These are phyloP conservation scores for Heliconius himera DNA, from an alignment of 1,140 invertebrate genomes.

Conservation along the genomic window DNA sequence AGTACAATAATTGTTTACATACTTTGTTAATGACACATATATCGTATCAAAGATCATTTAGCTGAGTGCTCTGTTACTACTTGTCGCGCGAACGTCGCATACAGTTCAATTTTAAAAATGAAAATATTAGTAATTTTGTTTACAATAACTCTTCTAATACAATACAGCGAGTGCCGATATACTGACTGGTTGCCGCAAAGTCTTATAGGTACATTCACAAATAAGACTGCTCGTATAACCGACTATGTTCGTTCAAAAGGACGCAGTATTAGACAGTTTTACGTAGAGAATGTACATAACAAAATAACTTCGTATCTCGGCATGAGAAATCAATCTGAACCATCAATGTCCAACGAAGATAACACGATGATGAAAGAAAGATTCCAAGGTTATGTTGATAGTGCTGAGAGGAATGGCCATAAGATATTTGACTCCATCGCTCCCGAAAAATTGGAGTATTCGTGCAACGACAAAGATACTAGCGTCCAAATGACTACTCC, in stretches of 20 bases:
- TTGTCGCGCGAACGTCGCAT: slow-evolving; percentile 45
- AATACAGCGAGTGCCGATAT: slow-evolving; percentile 52
- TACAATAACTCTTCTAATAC: slow-evolving; percentile 52
- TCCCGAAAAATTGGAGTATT: slow-evolving; percentile 46
- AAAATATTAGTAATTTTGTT: slow-evolving; percentile 59
- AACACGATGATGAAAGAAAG: slow-evolving; percentile 49
- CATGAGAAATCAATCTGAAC: slow-evolving; percentile 25
- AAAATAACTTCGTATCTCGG: slow-evolving; percentile 59
- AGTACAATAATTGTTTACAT: slow-evolving; percentile 21
- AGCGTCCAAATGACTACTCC: slow-evolving; percentile 73
- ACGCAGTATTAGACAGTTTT: slow-evolving; percentile 61
- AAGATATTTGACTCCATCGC: slow-evolving; percentile 66
- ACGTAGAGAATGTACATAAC: slow-evolving; percentile 61
- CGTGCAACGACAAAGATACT: slow-evolving; percentile 63
- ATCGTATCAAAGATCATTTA: slow-evolving; percentile 31
- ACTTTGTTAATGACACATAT: slow-evolving; percentile 13
- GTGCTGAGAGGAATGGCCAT: slow-evolving; percentile 51
- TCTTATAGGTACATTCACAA: slow-evolving; percentile 53
- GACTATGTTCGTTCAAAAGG: slow-evolving; percentile 65
- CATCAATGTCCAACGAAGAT: slow-evolving; percentile 12
- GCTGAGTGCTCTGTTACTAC: slow-evolving; percentile 45
- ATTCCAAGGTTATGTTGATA: slow-evolving; percentile 56
- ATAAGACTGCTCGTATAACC: slow-evolving; percentile 61
- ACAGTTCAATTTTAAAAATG: slow-evolving; percentile 50
- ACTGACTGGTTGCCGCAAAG: slow-evolving; percentile 60